Percentiles rank a stretch among this genome's conserved stretches.
These are phyloP conservation scores for Geococcyx californianus DNA, from an alignment of 2,113 vertebrate genomes.

Conservation along the genomic window DNA sequence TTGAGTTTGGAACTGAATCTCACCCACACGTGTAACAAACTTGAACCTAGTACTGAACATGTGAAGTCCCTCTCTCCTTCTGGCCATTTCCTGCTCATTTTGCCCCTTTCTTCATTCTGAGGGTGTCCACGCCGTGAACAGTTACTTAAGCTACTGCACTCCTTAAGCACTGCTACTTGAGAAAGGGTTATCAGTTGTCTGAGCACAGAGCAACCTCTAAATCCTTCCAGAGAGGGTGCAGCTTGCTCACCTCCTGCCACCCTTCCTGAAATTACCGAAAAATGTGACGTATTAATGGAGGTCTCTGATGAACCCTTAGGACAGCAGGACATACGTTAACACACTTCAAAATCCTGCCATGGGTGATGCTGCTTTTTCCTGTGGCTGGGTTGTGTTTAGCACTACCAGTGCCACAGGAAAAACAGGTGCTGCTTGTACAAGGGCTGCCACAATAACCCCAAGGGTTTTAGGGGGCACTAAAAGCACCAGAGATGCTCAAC, in stretches of 20 bases:
- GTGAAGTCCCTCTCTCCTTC: background rate
- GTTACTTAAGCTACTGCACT: background rate
- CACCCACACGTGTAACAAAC: background rate
- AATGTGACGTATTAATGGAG: rapidly evolving
- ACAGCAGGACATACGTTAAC: background rate
- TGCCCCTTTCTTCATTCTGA: background rate
- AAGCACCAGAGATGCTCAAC: background rate
- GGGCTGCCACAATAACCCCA: rapidly evolving
- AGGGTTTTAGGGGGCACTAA: background rate
- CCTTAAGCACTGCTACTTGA: background rate
- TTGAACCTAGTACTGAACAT: background rate
- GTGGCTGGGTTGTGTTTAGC: background rate
- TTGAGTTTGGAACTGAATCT: background rate
- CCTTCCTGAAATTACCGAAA: background rate
- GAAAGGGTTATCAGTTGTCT: background rate
- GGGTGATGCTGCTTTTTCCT: background rate
- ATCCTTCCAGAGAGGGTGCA: background rate
- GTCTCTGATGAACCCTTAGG: background rate
- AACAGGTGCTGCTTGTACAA: background rate
- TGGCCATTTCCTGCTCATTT: background rate
- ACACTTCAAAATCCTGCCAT: background rate
- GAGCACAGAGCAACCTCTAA: background rate
- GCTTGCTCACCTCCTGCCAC: background rate
- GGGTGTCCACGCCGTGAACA: background rate
- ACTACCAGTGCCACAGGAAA: background rate